Conservation (phyloP, 2,888 invertebrate genomes). For the Dichetophora obliterata region DNA sequence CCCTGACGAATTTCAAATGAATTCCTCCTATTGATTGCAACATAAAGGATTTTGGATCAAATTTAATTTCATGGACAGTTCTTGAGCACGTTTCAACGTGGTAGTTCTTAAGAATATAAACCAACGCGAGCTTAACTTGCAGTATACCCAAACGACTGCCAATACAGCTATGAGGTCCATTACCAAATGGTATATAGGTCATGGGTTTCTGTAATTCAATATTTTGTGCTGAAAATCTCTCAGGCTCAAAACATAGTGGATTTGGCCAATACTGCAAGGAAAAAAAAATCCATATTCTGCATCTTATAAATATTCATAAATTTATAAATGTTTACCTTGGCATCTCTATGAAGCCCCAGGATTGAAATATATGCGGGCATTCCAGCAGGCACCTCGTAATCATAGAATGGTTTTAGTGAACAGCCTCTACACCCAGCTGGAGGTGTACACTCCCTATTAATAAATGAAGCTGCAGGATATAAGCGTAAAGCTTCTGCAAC, state of each 20-base stretch:
- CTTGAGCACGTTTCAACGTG: constrained; percentile 54
- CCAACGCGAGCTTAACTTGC: constrained; percentile 62
- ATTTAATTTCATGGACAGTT: constrained; percentile 58
- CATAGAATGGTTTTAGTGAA: constrained; percentile 56
- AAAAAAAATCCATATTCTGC: not conserved
- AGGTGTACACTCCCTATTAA: constrained; percentile 63
- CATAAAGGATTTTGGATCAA: constrained; percentile 63
- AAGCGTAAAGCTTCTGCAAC: constrained; percentile 63
- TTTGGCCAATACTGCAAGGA: constrained; percentile 61
- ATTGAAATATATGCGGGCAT: constrained; percentile 66
- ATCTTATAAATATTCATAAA: not conserved
- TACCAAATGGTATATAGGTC: constrained; percentile 65
- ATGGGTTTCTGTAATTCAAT: constrained; percentile 54
- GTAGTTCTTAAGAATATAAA: constrained; percentile 57
- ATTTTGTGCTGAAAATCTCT: constrained; percentile 58
- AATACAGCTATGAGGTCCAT: constrained; percentile 65
- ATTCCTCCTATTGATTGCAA: constrained; percentile 61
- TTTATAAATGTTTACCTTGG: constrained; percentile 51
- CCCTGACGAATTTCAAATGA: constrained; percentile 54
- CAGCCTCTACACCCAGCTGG: constrained; percentile 46
- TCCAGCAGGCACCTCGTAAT: constrained; percentile 59
- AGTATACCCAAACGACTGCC: constrained; percentile 65
- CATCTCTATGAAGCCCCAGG: constrained; percentile 63
- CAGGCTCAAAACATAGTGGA: constrained; percentile 61
- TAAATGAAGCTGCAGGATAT: constrained; percentile 65